Evolutionary conservation across 2,113 vertebrate genomes (phyloP).

Genomic region (Riparia riparia): DNA sequence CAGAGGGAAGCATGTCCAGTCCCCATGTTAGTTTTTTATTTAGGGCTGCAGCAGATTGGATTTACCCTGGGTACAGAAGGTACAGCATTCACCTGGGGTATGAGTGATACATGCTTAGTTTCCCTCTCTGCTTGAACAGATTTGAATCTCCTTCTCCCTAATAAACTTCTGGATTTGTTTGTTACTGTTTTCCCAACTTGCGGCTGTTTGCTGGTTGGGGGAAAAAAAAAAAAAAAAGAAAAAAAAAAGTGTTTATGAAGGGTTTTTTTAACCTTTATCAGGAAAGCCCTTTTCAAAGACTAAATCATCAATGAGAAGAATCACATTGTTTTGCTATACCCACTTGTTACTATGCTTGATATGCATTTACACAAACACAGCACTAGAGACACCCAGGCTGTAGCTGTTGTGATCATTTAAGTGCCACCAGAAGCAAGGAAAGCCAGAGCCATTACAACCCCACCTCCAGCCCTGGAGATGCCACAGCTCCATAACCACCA

Average conservation of each 20-base stretch:
- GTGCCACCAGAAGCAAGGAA: neutral
- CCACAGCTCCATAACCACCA: neutral
- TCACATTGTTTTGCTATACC: neutral
- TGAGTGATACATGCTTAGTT: accelerated
- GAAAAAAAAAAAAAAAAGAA: neutral
- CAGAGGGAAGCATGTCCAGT: neutral
- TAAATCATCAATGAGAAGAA: neutral
- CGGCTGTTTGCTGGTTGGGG: neutral
- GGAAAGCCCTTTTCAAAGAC: neutral
- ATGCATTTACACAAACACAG: neutral
- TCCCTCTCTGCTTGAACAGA: neutral
- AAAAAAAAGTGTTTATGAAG: neutral
- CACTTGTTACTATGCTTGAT: neutral
- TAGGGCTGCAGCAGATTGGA: neutral
- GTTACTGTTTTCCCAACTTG: neutral
- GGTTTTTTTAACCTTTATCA: neutral
- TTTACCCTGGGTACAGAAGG: neutral
- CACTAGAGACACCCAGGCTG: neutral
- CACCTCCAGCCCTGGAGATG: neutral
- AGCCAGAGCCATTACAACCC: neutral
- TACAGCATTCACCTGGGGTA: neutral
- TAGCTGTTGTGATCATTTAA: neutral
- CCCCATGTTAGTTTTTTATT: neutral
- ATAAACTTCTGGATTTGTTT: neutral
- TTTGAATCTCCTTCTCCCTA: neutral